phyloP scores from a whole-genome alignment of 2,797 vertebrate genomes.

The Diglossa cyanea region DNA sequence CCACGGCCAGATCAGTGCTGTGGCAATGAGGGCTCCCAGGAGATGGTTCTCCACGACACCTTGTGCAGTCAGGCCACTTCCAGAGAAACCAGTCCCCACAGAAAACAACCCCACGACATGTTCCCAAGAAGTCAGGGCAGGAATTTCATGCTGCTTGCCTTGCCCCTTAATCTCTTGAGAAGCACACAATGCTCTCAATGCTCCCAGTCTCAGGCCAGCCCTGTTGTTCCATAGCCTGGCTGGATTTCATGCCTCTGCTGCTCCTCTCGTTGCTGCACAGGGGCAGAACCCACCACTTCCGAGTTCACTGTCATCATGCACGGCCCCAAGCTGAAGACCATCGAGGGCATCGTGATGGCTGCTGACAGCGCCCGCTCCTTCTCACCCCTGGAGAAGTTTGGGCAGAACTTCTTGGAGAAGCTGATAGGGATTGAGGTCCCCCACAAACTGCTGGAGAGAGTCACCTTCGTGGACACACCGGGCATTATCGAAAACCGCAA shows the following conservation, averaged over 20 bases:
- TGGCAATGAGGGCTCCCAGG: accelerated
- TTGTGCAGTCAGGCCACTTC: neutral
- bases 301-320: constrained; percentile 99
- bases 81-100: neutral
- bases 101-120: neutral
- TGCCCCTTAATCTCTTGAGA: neutral
- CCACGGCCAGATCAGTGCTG: accelerated
- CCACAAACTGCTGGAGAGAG: constrained; percentile 93
- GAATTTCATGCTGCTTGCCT: neutral
- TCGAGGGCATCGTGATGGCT: constrained; percentile 98
- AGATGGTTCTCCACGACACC: neutral
- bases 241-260: neutral
- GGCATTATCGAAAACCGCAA: constrained; percentile 99
- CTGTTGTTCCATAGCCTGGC: neutral
- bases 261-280: constrained; percentile 63
- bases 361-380: constrained; percentile 95
- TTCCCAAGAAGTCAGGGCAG: neutral
- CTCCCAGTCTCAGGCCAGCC: neutral
- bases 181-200: accelerated
- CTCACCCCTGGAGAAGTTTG: constrained; percentile 96
- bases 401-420: constrained; percentile 98
- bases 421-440: constrained; percentile 97
- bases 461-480: constrained; percentile 94
- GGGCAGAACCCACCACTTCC: constrained; percentile 96
- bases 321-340: constrained; percentile 93